Evolutionary conservation across 1,140 invertebrate genomes (phyloP), one percentile per base, ranked within the genome.

Genomic region (Drosophila pandora): DNA sequence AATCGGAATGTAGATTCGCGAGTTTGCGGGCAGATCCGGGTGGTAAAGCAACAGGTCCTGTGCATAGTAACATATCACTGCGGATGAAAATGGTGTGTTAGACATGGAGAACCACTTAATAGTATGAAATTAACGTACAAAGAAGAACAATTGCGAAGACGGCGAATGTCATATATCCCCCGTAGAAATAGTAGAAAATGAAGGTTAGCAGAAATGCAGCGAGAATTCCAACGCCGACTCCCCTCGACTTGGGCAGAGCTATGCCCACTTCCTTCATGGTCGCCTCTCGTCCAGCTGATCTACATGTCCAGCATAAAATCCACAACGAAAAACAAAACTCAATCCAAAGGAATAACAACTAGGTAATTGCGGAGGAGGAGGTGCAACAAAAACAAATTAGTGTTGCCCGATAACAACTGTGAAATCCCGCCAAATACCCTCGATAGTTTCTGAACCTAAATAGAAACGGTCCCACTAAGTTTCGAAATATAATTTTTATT

Each of bases 41-140:
- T 97, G 96, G 91, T 97, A 99, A 0, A 99, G 91, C 34, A 98
- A 92, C 69, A 95, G 93, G 92, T 99, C 97, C 92, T 98, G 96
- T 37, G 95, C 95, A 90, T 95, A 94, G 92, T 98, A 98, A 17
- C 98, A 92, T 67, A 97, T 94, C 64, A 95, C 96, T 97, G 85
- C 12, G 47, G 71, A 32, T 6, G 6, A 2, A 39, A 30, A 28
- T n/a, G 30, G 0, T 9, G 23, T 7, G 8, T 43, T 43, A 43
- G 41, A 23, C 17, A 23, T 22, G 1, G 6, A 34, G 13, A 6
- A 2, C 8, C 13, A 45, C 2, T 21, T 9, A 6, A 13, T 21
- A 21, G 9, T 21, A 21, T 21, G 1, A 9, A 43, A 1, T 21
- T 22, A 10, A 92, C 91, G 84, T 93, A 96, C 95, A 94, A 92